phyloP scores from a whole-genome alignment of 2,888 invertebrate species.

The Lithophane socia region DNA sequence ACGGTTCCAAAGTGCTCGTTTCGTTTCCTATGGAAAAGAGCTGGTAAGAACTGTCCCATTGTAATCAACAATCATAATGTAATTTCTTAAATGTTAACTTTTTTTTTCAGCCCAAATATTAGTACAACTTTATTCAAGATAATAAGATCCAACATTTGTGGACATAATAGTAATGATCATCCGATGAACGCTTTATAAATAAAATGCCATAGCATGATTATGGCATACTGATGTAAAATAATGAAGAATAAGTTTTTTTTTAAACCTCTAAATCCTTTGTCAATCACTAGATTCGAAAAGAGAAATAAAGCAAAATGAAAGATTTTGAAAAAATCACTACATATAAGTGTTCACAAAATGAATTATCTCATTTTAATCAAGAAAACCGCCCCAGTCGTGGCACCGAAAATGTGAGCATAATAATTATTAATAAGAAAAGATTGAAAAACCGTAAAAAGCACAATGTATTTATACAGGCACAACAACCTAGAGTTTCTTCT shows the following conservation, averaged over 20 bases:
- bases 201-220: conserved; percentile 7
- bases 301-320: conserved; percentile 11
- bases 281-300: not conserved
- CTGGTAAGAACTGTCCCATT: too few species aligned
- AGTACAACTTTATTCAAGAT: not conserved
- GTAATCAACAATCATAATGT: too few species aligned
- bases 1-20: too few species aligned
- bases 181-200: not conserved
- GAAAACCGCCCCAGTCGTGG: conserved; percentile 11
- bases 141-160: not conserved
- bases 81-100: conserved; percentile 11
- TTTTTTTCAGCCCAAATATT: conserved; percentile 23
- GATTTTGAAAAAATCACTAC: conserved; percentile 8
- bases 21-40: too few species aligned
- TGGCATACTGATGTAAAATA: conserved; percentile 1
- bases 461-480: conserved; percentile 15
- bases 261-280: not conserved
- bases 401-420: conserved; percentile 45
- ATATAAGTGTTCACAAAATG: not conserved
- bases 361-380: conserved; percentile 15
- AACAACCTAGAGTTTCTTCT: conserved; percentile 2
- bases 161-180: conserved; percentile 31
- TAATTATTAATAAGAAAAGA: conserved; percentile 42
- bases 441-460: conserved; percentile 32
- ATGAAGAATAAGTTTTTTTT: not conserved